phyloP scores from a whole-genome alignment of 2,888 invertebrate species.

The Lasioglossum zephyrum region DNA sequence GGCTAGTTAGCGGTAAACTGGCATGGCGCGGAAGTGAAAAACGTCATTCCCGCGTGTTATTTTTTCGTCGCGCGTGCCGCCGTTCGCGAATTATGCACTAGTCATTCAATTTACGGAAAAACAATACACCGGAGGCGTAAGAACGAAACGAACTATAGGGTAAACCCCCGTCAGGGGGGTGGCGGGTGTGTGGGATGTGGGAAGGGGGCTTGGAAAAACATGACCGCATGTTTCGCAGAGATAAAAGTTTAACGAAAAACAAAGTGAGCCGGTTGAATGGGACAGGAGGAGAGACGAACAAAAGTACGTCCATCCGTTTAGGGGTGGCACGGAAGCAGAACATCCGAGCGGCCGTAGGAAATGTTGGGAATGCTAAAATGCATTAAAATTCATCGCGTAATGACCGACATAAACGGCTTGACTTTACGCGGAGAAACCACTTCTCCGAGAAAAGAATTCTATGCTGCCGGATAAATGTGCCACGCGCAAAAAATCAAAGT shows the following conservation, averaged over 20 bases:
- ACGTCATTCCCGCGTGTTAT: background rate
- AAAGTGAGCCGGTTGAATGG: constrained; percentile 49
- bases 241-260: constrained; percentile 62
- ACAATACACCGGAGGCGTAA: constrained; percentile 49
- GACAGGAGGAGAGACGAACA: constrained; percentile 10
- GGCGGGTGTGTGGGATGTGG: background rate
- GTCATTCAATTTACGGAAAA: constrained; percentile 52
- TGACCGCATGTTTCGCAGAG: constrained; percentile 61
- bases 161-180: background rate
- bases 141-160: constrained; percentile 27
- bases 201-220: constrained; percentile 25
- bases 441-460: constrained; percentile 26
- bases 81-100: constrained; percentile 39
- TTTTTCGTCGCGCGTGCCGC: background rate
- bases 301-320: constrained; percentile 34
- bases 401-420: constrained; percentile 48
- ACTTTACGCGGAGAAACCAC: constrained; percentile 27
- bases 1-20: constrained; percentile 4
- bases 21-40: constrained; percentile 13
- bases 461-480: constrained; percentile 21
- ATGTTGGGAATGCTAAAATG: constrained; percentile 45
- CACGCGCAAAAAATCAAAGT: constrained; percentile 30
- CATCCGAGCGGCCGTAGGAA: constrained; percentile 46
- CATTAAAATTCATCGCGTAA: constrained; percentile 63
- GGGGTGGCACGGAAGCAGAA: background rate